Conservation (phyloP, 2,113 vertebrate genomes). For the Pomatostomus ruficeps region DNA sequence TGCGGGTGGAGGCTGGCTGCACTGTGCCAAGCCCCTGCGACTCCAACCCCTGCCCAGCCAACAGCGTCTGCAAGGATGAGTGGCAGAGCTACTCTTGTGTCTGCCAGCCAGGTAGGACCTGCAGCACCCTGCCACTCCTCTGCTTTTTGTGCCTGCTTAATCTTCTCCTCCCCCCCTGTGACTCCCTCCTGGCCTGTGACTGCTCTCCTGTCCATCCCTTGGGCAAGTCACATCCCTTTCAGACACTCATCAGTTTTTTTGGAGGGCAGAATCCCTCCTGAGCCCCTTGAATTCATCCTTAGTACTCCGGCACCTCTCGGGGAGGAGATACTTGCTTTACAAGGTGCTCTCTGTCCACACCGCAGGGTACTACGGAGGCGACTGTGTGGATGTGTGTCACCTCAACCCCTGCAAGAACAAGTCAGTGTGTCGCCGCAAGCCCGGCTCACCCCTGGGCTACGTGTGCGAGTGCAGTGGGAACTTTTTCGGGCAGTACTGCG, state of each 20-base stretch:
- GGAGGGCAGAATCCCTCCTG: neutral
- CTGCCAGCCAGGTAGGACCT: slow-evolving; percentile 84
- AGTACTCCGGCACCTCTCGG: neutral
- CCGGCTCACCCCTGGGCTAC: slow-evolving; percentile 84
- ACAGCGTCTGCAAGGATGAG: slow-evolving; percentile 84
- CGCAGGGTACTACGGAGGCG: slow-evolving; percentile 88
- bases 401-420: slow-evolving; percentile 96
- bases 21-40: slow-evolving; percentile 80
- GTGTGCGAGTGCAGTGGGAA: slow-evolving; percentile 87
- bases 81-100: slow-evolving; percentile 89
- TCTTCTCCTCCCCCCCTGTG: neutral
- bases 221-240: neutral
- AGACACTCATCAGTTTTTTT: neutral
- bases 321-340: neutral
- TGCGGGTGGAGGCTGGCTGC: slow-evolving; percentile 91
- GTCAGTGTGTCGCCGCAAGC: slow-evolving; percentile 85
- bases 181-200: neutral
- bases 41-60: slow-evolving; percentile 85
- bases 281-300: neutral
- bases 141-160: neutral
- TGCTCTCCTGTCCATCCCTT: neutral
- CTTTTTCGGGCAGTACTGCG: slow-evolving; percentile 94
- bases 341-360: neutral
- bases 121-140: neutral
- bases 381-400: slow-evolving; percentile 88